phyloP scores from a whole-genome alignment of 2,797 vertebrate species.

The Sebastes itinus region DNA sequence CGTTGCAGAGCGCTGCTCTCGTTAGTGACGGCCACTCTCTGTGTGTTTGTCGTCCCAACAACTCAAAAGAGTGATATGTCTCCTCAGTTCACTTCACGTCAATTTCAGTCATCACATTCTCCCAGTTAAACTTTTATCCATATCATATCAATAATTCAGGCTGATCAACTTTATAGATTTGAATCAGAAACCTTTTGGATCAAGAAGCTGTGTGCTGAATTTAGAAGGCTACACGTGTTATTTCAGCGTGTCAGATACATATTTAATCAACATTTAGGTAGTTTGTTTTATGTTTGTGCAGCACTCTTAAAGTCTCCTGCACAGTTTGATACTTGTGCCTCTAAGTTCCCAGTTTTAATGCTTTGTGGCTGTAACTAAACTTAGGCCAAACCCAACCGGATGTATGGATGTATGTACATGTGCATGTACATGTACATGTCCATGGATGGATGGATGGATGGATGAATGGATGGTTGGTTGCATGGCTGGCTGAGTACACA shows the following conservation, averaged over 20 bases:
- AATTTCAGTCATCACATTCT: neutral
- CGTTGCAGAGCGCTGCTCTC: neutral
- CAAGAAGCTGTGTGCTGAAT: neutral
- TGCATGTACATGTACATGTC: neutral
- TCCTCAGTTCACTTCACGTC: neutral
- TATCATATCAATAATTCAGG: neutral
- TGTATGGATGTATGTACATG: slow-evolving; percentile 22
- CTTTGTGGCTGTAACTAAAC: slow-evolving; percentile 17
- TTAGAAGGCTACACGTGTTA: neutral
- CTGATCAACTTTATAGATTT: neutral
- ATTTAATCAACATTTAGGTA: neutral
- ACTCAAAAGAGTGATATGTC: neutral
- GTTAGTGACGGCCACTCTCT: neutral
- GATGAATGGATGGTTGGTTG: slow-evolving; percentile 22
- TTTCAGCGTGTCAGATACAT: neutral
- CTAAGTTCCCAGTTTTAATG: slow-evolving; percentile 1
- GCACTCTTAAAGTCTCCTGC: neutral
- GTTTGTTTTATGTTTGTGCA: neutral
- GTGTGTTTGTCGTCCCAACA: too few relatives aligned
- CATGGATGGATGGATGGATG: slow-evolving; percentile 22
- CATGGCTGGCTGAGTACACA: slow-evolving; percentile 48
- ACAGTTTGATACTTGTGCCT: neutral
- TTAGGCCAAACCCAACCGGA: neutral
- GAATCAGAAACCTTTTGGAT: neutral
- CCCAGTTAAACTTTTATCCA: neutral